Evolutionary conservation across 2,113 vertebrate species (phyloP), one percentile per base, ranked within the genome.

Genomic region (Dipodomys stephensi): DNA sequence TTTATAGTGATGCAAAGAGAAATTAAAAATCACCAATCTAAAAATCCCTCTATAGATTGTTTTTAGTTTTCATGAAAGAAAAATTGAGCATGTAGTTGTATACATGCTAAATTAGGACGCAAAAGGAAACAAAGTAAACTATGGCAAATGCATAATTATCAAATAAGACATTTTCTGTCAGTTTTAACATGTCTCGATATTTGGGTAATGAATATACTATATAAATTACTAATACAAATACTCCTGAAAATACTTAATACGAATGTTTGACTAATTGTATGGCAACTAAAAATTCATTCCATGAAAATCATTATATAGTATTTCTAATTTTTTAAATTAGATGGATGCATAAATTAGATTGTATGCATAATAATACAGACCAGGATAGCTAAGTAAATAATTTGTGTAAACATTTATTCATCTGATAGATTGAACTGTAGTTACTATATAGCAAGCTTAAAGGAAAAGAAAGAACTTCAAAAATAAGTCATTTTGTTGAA

Each of bases 321-420:
- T 35, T 80, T 89, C 16, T 83, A 32, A 73, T 53, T 71, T 16
- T 62, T 67, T 67, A 25, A 18, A 22, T 19, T 64, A 28, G 15
- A 35, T 90, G 39, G 39, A 39, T 39, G 39, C 39, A 39, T 65
- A 16, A 93, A 84, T 7, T 64, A 28, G 15, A 35, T 90, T 96
- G 95, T 88, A 92, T 89, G 68, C 0, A 0, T 88, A 95, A 83
- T 95, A 95, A 96, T 83, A 97, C 46, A 91, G 65, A 94, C 10
- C 68, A 87, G 83, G 97, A 81, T 57, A 95, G 65, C 79, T 77
- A 87, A 87, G 72, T 64, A 91, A 97, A 90, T 95, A n/a, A 94
- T 95, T 95, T 80, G 89, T 62, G 93, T 49, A 49, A 96, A 81
- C 7, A 53, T 69, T 7, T 57, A 91, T 90, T 91, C 87, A 68